Percentiles rank a stretch among this genome's conserved stretches.
Conservation (phyloP, 2,888 invertebrate species). For the Lumbricus terrestris region DNA sequence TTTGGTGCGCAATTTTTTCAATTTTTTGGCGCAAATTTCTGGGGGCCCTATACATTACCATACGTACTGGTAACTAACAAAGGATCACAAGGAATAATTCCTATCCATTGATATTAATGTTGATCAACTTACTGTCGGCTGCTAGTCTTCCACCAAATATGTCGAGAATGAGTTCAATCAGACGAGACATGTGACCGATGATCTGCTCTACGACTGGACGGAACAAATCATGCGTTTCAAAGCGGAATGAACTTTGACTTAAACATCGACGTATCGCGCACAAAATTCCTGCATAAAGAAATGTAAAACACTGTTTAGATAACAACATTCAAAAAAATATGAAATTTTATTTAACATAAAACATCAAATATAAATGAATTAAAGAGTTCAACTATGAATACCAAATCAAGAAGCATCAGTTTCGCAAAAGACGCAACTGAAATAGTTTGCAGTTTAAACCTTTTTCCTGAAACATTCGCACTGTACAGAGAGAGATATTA, state of each 20-base stretch:
- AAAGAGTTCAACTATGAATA: neutral
- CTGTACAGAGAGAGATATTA: neutral
- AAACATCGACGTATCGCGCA: constrained; percentile 22
- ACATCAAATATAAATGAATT: neutral
- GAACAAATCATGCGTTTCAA: neutral
- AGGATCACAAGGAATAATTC: neutral
- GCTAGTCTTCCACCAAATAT: constrained; percentile 28
- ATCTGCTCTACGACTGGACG: neutral
- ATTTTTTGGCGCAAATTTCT: too few relatives aligned
- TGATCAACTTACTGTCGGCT: constrained; percentile 25
- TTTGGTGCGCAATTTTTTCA: too few relatives aligned
- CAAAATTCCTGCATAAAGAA: constrained; percentile 4
- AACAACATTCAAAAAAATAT: too few relatives aligned
- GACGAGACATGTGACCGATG: neutral
- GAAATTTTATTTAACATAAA: too few relatives aligned
- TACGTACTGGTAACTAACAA: too few relatives aligned
- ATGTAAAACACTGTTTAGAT: neutral
- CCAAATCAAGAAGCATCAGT: neutral
- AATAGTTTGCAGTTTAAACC: neutral
- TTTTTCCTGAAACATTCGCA: neutral
- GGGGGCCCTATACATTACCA: too few relatives aligned
- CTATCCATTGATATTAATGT: too few relatives aligned
- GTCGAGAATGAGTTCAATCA: constrained; percentile 17
- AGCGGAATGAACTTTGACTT: neutral
- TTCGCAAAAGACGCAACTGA: neutral